A percentile compares a stretch with the other conserved stretches of the same genome.
Conservation (phyloP, 2,113 vertebrate species). For the Heterotis niloticus region DNA sequence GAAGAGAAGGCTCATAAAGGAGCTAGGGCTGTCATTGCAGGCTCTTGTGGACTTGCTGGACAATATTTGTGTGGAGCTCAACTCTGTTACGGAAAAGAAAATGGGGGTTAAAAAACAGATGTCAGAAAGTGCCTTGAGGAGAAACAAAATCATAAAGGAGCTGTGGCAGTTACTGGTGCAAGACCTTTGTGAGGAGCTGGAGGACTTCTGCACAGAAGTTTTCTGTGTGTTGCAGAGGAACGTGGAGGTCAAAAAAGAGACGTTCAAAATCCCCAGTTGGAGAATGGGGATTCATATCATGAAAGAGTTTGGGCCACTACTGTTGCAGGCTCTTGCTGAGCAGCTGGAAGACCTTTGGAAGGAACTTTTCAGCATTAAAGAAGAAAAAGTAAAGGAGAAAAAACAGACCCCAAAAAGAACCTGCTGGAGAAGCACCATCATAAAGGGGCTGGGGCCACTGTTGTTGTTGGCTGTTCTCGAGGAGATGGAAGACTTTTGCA, state of each 20-base stretch:
- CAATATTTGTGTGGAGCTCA: no score
- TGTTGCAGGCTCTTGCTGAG: slow-evolving; percentile 16
- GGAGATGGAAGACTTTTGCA: slow-evolving; percentile 76
- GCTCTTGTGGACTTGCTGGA: slow-evolving; percentile 20
- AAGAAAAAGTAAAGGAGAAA: slow-evolving; percentile 41
- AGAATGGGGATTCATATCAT: background rate
- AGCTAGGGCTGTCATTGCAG: slow-evolving; percentile 19
- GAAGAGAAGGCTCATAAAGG: no score
- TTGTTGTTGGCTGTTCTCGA: slow-evolving; percentile 71
- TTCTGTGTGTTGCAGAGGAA: no score
- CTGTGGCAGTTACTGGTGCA: background rate
- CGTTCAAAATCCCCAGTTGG: no score
- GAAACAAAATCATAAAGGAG: no score
- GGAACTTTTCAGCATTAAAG: slow-evolving; percentile 46
- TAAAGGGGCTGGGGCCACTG: slow-evolving; percentile 69
- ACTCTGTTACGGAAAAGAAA: slow-evolving; percentile 51
- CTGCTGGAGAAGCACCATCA: slow-evolving; percentile 65
- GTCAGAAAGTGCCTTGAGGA: no score
- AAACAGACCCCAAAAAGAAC: slow-evolving; percentile 50
- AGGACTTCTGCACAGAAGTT: no score
- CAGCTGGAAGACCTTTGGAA: no score
- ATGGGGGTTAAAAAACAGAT: no score
- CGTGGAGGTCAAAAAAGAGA: no score
- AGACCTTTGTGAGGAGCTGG: background rate
- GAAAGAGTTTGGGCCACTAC: background rate